Evolutionary conservation across 2,888 invertebrate genomes (phyloP).

Genomic region (Amphipoea oculea): DNA sequence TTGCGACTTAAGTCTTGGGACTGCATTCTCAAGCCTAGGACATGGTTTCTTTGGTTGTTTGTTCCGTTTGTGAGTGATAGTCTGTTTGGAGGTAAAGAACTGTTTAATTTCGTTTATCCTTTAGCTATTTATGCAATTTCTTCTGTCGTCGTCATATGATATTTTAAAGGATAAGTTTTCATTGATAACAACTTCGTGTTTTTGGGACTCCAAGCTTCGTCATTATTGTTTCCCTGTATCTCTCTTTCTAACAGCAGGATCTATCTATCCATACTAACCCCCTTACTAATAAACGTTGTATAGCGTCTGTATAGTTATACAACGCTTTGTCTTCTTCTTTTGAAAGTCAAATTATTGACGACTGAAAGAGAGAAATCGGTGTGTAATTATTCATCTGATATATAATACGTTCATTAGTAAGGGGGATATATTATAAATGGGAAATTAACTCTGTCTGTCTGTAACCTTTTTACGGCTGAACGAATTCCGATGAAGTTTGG

Average conservation of each 20-base stretch:
- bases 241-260: background rate
- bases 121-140: background rate
- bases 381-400: too few relatives aligned
- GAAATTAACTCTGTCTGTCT: background rate
- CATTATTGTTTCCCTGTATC: background rate
- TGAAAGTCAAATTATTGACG: too few relatives aligned
- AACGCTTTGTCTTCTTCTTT: too few relatives aligned
- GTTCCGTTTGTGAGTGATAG: constrained; percentile 11
- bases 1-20: constrained; percentile 55
- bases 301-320: too few relatives aligned
- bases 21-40: constrained; percentile 46
- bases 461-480: background rate
- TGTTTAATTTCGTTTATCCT: background rate
- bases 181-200: background rate
- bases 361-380: too few relatives aligned
- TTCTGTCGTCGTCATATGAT: background rate
- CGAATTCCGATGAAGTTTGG: background rate
- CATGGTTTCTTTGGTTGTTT: constrained; percentile 35
- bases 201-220: background rate
- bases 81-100: background rate
- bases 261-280: too few relatives aligned
- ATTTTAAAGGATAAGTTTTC: background rate
- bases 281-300: too few relatives aligned
- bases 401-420: too few relatives aligned
- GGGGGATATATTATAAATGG: background rate